These are phyloP conservation scores for Zaprionus lachaisei DNA, from an alignment of 1,140 invertebrate species.

Conservation along the genomic window DNA sequence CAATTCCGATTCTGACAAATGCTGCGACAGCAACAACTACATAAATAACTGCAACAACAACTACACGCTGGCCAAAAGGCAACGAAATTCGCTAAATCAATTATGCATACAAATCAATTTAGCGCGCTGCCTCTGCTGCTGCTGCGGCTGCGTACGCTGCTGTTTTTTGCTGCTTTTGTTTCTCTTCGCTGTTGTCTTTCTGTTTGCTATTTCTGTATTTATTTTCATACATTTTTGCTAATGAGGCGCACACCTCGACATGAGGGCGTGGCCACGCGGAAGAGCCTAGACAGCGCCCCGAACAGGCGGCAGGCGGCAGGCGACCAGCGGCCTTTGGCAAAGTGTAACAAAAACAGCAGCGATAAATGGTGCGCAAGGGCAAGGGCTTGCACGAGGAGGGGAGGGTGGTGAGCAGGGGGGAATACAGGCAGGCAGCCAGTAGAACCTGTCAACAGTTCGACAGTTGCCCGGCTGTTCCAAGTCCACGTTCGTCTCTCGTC, in stretches of 20 bases:
- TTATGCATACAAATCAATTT: conserved; percentile 78
- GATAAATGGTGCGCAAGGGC: conserved; percentile 31
- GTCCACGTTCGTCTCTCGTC: neutral
- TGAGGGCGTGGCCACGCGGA: conserved; percentile 47
- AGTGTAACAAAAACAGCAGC: conserved; percentile 39
- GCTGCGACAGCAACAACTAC: conserved; percentile 8
- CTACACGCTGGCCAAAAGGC: conserved; percentile 48
- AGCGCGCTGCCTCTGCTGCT: conserved; percentile 15
- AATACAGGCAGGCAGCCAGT: conserved; percentile 14
- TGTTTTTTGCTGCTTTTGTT: conserved; percentile 33
- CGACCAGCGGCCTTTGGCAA: conserved; percentile 34
- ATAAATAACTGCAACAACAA: conserved; percentile 25
- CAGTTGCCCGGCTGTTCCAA: conserved; percentile 1
- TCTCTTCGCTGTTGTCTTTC: conserved; percentile 23
- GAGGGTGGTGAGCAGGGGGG: neutral
- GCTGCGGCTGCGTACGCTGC: conserved; percentile 19
- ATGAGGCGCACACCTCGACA: conserved; percentile 20
- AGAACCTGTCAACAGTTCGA: conserved; percentile 46
- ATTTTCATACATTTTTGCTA: conserved; percentile 25
- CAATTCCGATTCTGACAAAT: conserved; percentile 30
- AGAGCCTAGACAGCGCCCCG: conserved; percentile 35
- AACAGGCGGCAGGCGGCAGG: neutral
- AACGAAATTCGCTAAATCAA: conserved; percentile 69
- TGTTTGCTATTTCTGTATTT: neutral
- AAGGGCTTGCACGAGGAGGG: conserved; percentile 5